A percentile compares a stretch with the other conserved stretches of the same genome.
Evolutionary conservation across 2,888 invertebrate genomes (phyloP).

Genomic region (Parnassius smintheus): DNA sequence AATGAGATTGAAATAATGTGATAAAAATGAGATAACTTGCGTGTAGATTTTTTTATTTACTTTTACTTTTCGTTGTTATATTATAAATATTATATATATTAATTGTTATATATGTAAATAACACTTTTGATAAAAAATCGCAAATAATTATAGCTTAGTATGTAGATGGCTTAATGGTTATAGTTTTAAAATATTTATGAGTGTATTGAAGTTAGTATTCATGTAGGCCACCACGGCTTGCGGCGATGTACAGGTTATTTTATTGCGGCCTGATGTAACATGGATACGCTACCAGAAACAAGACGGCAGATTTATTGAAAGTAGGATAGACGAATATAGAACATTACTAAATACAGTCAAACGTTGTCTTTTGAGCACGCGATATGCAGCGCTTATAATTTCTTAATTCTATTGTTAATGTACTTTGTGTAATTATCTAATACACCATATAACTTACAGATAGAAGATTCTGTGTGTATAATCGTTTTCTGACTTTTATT

Average conservation of each 20-base stretch:
- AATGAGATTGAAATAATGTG: too few species aligned
- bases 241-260: slow-evolving; percentile 22
- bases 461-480: too few species aligned
- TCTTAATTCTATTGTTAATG: not conserved
- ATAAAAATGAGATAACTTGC: too few species aligned
- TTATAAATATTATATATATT: too few species aligned
- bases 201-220: slow-evolving; percentile 16
- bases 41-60: too few species aligned
- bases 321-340: slow-evolving; percentile 16
- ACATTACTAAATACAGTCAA: slow-evolving; percentile 13
- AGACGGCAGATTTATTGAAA: slow-evolving; percentile 22
- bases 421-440: too few species aligned
- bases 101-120: too few species aligned
- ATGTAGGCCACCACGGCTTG: slow-evolving; percentile 21
- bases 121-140: not conserved
- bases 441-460: too few species aligned
- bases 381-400: not conserved
- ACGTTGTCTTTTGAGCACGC: slow-evolving; percentile 6
- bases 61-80: too few species aligned
- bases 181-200: slow-evolving; percentile 19
- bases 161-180: slow-evolving; percentile 16
- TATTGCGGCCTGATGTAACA: slow-evolving; percentile 21
- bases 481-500: too few species aligned
- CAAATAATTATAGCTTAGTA: not conserved
- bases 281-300: slow-evolving; percentile 21